Evolutionary conservation across 2,113 vertebrate genomes (phyloP).

Genomic region (Picathartes gymnocephalus): DNA sequence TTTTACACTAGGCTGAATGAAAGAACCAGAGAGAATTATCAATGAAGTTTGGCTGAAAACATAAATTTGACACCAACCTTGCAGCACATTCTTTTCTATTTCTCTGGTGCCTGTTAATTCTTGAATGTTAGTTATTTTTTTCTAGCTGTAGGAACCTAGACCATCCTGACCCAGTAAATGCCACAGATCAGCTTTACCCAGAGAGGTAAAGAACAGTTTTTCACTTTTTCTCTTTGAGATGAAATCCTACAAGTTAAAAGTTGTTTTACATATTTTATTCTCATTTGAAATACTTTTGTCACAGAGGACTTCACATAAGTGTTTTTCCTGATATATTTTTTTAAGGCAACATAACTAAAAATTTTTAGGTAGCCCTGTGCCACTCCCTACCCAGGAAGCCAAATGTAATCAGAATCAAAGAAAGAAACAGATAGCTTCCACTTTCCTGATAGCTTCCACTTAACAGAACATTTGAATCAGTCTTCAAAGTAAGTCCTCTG

Average conservation of each 20-base stretch:
- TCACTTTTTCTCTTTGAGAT: not conserved
- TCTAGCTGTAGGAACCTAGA: not conserved
- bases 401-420: not conserved
- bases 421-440: not conserved
- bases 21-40: not conserved
- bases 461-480: not conserved
- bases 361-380: not conserved
- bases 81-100: not conserved
- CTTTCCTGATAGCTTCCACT: not conserved
- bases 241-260: not conserved
- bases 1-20: not conserved
- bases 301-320: not conserved
- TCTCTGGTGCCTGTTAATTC: not conserved
- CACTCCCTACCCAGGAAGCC: not conserved
- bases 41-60: not conserved
- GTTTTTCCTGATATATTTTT: not conserved
- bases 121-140: not conserved
- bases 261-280: not conserved
- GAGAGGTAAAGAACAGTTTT: not conserved
- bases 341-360: not conserved
- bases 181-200: not conserved
- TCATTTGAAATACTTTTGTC: not conserved
- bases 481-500: not conserved
- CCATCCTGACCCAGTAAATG: not conserved
- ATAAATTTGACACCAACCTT: not conserved